Percentiles rank a stretch among this genome's conserved stretches.
These are phyloP conservation scores for rat (Rattus norvegicus) DNA, from an alignment of 2,113 vertebrate species.

Conservation along the genomic window GRCr8 NC_086020.1:161268001-161268500, in stretches of 20 bases:
- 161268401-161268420: too few species aligned
- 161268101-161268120: not conserved
- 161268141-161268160: too few species aligned
- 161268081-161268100: not conserved
- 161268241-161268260: not conserved
- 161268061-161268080: not conserved
- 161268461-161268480: too few species aligned
- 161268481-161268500: too few species aligned
- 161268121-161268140: not conserved
- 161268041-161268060: not conserved
- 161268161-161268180: too few species aligned
- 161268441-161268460: too few species aligned
- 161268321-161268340: not conserved
- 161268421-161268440: too few species aligned
- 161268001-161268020: not conserved
- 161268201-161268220: not conserved
- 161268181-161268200: not conserved
- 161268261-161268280: not conserved
- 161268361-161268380: too few species aligned
- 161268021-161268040: not conserved
- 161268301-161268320: not conserved
- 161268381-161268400: too few species aligned
- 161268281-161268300: not conserved
- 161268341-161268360: too few species aligned
- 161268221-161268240: rapidly evolving